phyloP scores from a whole-genome alignment of 2,888 invertebrate genomes.

The Lithophane socia region DNA sequence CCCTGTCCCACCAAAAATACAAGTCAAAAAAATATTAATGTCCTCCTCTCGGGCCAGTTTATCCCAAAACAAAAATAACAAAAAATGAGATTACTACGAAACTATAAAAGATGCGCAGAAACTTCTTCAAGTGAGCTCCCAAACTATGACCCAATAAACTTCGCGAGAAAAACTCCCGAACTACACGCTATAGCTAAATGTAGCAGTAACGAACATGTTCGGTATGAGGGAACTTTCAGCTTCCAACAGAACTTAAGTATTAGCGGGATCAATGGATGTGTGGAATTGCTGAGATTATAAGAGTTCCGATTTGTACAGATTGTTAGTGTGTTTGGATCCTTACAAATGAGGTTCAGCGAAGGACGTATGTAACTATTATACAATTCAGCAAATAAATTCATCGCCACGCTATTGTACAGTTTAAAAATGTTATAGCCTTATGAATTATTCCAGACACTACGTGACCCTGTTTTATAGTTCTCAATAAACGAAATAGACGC shows the following conservation, averaged over 20 bases:
- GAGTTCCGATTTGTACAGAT: constrained; percentile 41
- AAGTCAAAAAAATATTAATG: constrained; percentile 59
- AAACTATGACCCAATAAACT: constrained; percentile 64
- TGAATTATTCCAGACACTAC: constrained; percentile 42
- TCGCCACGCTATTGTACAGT: constrained; percentile 14
- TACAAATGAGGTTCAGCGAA: constrained; percentile 21
- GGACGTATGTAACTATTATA: constrained; percentile 5
- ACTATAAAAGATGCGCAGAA: constrained; percentile 59
- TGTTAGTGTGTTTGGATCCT: constrained; percentile 20
- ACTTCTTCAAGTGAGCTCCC: constrained; percentile 57
- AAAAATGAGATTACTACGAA: constrained; percentile 62
- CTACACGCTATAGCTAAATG: constrained; percentile 44
- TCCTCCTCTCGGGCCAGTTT: constrained; percentile 41
- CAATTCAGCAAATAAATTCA: background rate
- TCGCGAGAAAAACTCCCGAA: constrained; percentile 54
- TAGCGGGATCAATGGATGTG: constrained; percentile 46
- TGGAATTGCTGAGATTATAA: constrained; percentile 37
- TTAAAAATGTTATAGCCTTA: constrained; percentile 38
- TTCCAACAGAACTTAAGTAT: constrained; percentile 34
- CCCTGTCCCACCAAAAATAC: constrained; percentile 34
- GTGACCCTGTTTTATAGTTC: constrained; percentile 48
- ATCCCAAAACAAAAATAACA: constrained; percentile 61
- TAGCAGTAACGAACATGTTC: constrained; percentile 52
- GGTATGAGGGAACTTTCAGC: constrained; percentile 44
- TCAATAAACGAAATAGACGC: constrained; percentile 53